phyloP scores from a whole-genome alignment of 2,113 vertebrate genomes.

The Thomomys bottae region DNA sequence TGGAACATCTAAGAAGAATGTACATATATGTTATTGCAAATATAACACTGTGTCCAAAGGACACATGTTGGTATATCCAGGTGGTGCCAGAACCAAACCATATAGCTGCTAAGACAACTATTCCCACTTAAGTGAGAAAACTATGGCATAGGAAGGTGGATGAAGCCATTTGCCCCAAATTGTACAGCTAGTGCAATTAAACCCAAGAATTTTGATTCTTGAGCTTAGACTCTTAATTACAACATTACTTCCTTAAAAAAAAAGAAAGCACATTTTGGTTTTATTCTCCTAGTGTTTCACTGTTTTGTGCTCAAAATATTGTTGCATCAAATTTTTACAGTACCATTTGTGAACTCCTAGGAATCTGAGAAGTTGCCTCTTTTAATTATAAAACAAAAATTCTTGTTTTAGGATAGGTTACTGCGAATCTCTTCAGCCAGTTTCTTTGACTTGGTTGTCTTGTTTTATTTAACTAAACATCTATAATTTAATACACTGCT shows the following conservation, averaged over 20 bases:
- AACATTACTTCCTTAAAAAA: neutral
- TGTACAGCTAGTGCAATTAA: neutral
- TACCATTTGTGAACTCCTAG: neutral
- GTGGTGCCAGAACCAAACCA: neutral
- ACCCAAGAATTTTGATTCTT: constrained; percentile 1
- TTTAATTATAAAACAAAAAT: constrained; percentile 47
- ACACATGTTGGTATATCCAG: neutral
- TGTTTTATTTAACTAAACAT: constrained; percentile 56
- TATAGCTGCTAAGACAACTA: neutral
- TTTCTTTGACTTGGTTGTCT: constrained; percentile 45
- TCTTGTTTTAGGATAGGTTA: constrained; percentile 13
- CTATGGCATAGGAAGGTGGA: neutral
- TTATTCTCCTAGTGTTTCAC: constrained; percentile 1
- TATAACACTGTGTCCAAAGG: neutral
- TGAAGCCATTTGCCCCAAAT: neutral
- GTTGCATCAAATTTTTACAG: neutral
- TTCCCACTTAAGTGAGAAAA: neutral
- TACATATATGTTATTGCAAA: neutral
- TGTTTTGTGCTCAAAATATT: constrained; percentile 33
- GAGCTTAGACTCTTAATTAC: neutral
- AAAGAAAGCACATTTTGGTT: neutral
- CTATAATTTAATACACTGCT: constrained; percentile 53
- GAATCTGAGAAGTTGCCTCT: constrained; percentile 41
- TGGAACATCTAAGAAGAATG: neutral
- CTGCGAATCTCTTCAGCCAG: constrained; percentile 1